Conservation (phyloP, 2,113 vertebrate species). For the Copsychus sechellarum region DNA sequence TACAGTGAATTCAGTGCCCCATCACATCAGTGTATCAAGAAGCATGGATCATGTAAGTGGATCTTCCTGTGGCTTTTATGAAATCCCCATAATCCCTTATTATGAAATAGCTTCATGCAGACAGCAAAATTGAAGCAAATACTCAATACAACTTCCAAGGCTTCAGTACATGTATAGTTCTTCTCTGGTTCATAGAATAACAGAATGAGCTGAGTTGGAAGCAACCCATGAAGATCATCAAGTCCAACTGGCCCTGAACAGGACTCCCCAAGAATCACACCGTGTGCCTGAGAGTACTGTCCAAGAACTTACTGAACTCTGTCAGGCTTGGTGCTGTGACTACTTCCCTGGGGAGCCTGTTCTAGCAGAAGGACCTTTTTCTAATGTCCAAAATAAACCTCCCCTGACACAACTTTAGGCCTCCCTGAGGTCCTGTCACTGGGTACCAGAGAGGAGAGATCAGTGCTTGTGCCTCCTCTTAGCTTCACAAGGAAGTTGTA, state of each 20-base stretch:
- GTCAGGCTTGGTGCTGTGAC: neutral
- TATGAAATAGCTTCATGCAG: neutral
- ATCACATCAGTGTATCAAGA: neutral
- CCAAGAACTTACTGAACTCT: neutral
- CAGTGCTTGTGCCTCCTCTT: neutral
- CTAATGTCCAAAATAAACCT: neutral
- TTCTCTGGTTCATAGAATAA: neutral
- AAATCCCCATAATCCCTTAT: neutral
- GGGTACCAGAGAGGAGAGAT: neutral
- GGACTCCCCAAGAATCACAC: neutral
- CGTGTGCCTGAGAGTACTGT: neutral
- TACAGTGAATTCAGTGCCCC: neutral
- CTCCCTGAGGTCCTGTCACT: too few species aligned
- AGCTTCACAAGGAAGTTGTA: neutral
- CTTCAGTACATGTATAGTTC: neutral
- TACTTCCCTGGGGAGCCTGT: neutral
- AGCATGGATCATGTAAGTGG: neutral
- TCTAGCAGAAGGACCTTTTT: neutral
- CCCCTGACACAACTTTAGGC: neutral
- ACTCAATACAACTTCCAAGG: neutral
- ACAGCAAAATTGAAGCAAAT: neutral
- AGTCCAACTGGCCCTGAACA: neutral
- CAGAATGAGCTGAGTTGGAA: neutral
- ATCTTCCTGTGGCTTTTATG: neutral
- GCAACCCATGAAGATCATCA: neutral